Evolutionary conservation across 2,113 vertebrate genomes (phyloP).

Genomic region (Ramphastos sulfuratus): DNA sequence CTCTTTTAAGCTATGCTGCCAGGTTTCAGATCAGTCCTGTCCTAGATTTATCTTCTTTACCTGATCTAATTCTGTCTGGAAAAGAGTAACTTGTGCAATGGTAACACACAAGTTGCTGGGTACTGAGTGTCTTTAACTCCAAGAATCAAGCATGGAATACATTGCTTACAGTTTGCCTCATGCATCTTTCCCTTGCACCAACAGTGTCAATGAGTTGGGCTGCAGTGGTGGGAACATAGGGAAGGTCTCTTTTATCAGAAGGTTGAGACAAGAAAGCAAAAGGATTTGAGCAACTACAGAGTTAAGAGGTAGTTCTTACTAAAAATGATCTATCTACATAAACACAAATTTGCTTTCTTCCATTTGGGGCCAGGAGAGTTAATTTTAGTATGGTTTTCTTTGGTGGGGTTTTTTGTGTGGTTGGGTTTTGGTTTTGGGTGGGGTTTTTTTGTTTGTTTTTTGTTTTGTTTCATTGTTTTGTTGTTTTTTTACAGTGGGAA

Average conservation of each 20-base stretch:
- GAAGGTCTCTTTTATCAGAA: background rate
- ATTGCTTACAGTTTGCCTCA: background rate
- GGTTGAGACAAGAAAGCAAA: background rate
- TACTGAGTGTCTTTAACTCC: background rate
- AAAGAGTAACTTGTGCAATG: background rate
- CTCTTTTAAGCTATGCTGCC: background rate
- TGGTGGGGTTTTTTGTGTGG: background rate
- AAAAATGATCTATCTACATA: too few relatives aligned
- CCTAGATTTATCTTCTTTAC: background rate
- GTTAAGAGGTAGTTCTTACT: background rate
- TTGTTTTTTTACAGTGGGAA: background rate
- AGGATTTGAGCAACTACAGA: background rate
- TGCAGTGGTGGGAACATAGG: background rate
- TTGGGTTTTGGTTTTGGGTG: background rate
- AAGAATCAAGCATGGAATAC: background rate
- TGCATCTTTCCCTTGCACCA: background rate
- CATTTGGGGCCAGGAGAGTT: background rate
- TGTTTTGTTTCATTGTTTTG: too few relatives aligned
- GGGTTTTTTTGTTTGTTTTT: background rate
- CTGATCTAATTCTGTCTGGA: background rate
- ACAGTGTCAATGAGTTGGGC: rapidly evolving
- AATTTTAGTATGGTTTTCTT: background rate
- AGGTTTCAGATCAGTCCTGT: background rate
- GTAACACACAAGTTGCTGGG: background rate
- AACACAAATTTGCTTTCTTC: background rate